Percentiles rank a stretch among this genome's conserved stretches.
Evolutionary conservation across 2,888 invertebrate genomes (phyloP).

Genomic region (Metopia argyrocephala): DNA sequence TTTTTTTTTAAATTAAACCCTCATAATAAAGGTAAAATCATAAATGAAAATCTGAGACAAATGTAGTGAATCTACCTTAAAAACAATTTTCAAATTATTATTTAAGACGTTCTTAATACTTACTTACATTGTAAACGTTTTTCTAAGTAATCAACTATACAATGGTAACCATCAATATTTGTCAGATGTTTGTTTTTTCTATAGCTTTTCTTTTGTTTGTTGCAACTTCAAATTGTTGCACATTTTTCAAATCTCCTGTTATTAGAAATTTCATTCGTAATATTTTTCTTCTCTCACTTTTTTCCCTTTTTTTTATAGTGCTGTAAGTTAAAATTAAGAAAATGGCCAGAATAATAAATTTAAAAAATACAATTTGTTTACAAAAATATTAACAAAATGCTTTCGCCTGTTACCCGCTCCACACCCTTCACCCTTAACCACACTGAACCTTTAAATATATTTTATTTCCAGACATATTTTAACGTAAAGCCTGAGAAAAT

Average conservation of each 20-base stretch:
- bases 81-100: no score
- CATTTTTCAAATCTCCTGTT: constrained; percentile 33
- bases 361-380: constrained; percentile 50
- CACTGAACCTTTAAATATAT: background rate
- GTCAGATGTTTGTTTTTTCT: no score
- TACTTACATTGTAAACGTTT: no score
- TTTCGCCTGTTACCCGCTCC: constrained; percentile 5
- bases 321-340: background rate
- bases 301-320: background rate
- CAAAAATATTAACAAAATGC: constrained; percentile 49
- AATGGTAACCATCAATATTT: background rate
- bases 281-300: background rate
- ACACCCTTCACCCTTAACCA: background rate
- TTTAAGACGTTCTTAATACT: no score
- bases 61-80: no score
- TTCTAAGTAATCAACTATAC: no score
- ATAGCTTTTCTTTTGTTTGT: background rate
- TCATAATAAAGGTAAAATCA: no score
- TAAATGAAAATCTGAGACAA: no score
- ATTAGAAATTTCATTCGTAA: background rate
- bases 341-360: constrained; percentile 4
- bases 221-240: background rate
- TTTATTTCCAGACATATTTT: constrained; percentile 2
- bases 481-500: constrained; percentile 31
- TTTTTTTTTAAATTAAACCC: no score